Evolutionary conservation across 2,888 invertebrate genomes (phyloP).

Genomic region (Lasioglossum marginatum): DNA sequence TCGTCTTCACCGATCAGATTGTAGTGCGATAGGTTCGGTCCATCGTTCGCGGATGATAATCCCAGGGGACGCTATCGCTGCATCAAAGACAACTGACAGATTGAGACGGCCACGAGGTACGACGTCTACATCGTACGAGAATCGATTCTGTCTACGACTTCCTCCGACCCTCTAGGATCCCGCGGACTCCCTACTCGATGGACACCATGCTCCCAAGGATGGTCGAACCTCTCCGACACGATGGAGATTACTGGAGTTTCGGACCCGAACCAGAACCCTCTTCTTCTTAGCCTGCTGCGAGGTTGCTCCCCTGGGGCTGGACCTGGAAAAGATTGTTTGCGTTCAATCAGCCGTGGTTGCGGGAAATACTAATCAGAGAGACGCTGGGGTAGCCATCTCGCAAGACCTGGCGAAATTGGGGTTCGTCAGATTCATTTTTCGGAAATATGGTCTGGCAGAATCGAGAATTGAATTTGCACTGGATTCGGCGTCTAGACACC

Average conservation of each 20-base stretch:
- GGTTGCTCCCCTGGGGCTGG: background rate
- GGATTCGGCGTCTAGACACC: background rate
- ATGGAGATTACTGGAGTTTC: slow-evolving; percentile 17
- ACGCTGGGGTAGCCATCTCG: background rate
- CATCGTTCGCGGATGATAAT: slow-evolving; percentile 3
- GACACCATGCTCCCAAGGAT: background rate
- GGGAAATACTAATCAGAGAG: background rate
- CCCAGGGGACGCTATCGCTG: slow-evolving; percentile 18
- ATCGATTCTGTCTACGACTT: slow-evolving; percentile 32
- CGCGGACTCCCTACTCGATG: background rate
- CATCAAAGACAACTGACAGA: slow-evolving; percentile 33
- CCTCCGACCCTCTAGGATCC: background rate
- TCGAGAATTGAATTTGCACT: background rate
- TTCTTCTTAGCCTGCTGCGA: background rate
- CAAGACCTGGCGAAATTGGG: background rate
- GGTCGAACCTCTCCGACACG: background rate
- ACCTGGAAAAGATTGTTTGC: slow-evolving; percentile 45
- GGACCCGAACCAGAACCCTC: background rate
- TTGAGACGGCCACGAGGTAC: slow-evolving; percentile 1
- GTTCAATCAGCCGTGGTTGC: slow-evolving; percentile 15
- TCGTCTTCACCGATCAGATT: background rate
- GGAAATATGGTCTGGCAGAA: background rate
- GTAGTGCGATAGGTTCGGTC: background rate
- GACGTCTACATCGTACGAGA: slow-evolving; percentile 19
- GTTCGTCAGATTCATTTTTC: background rate